Evolutionary conservation across 1,140 invertebrate species (phyloP), one percentile per base, ranked within the genome.

Genomic region (Panagrolaimus sp.): DNA sequence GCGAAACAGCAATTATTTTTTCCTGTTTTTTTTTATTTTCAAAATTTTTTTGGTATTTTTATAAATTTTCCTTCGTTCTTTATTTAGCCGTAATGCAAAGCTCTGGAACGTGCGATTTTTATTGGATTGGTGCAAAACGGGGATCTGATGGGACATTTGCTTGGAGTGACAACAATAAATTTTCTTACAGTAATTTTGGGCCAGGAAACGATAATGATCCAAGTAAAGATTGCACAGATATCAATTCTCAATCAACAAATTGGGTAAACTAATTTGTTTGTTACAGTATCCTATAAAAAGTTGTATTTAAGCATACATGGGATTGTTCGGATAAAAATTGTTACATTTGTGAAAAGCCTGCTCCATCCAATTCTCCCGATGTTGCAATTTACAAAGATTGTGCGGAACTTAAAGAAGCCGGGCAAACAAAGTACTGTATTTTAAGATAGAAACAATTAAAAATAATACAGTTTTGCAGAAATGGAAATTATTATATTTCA

Each of bases 151-250:
- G 28, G 10, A n/a, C 14, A 21, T 67, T 45, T 67, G 24, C 43
- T 8, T 67, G 65, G 65, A 48, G n/a, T 32, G 65, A 67, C n/a
- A 43, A 43, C 15, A 45, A 45, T 26, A 44, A 26, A 17, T 67
- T 67, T 67, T 26, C 24, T 15, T 67, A 67, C 21, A 46, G 26
- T 8, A 24, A 67, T 67, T 67, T 67, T 21, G 65, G 43, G 44
- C 26, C 38, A 21, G 17, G 47, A 17, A 32, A 63, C 17, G 28
- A 58, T 28, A 24, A 43, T n/a, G 28, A 43, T 17, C 24, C 7
- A n/a, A n/a, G 17, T 10, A 28, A 63, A 63, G 10, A 58, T 26
- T 58, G 52, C 28, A 28, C 28, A 4, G 52, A 58, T 58, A 58
- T 58, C 28, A 14, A 28, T 10, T 1, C 15, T 4, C 21, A 10